Base-by-base conservation (phyloP, 2,797 vertebrate genomes). In the Sparus aurata region DNA sequence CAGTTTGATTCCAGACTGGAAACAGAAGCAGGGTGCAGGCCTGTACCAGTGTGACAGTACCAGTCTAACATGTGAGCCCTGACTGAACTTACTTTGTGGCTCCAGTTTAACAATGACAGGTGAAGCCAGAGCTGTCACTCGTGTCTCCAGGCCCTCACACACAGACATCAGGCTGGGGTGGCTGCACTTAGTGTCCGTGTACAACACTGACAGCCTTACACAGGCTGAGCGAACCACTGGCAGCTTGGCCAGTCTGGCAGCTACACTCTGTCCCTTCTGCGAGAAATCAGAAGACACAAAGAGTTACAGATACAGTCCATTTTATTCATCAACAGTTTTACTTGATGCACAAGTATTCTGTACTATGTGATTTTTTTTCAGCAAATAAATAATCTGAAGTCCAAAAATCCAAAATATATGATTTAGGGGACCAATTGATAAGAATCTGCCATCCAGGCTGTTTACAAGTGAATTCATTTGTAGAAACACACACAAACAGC, bases 151-250 rank as follows among this genome's bases (percentile, higher is more conserved):
- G 58, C 91, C 90, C 84, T 97, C 97, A 63, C 96, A 98, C 43
- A 96, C 80, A 0, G 92, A 94, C 79, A 87, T 96, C 89, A 97
- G 75, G 41, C 79, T 93, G 7, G 96, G 94, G 77, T 95, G 87
- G 43, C 92, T 95, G 67, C 93, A 83, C 89, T 97, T 97, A 3
- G 95, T 95, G 68, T 76, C 87, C 13, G 63, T 7, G 18, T 97
- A 98, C 34, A 94, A 85, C 0, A 92, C 85, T 2, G 93, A 95
- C 54, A 97, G 85, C 20, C 91, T 91, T 43, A 89, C 89, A 10
- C 90, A 97, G 0, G 96, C 95, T 3, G 96, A 96, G 86, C 88
- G 96, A 78, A 98, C 93, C 87, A 97, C 68, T 1, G 96, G 96
- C 66, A 97, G 93, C 75, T 77, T 92, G 63, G 87, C 92, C 79